Percentiles rank a stretch among this genome's conserved stretches.
Conservation (phyloP, 2,797 vertebrate species). For the Rhinichthys osculus region DNA sequence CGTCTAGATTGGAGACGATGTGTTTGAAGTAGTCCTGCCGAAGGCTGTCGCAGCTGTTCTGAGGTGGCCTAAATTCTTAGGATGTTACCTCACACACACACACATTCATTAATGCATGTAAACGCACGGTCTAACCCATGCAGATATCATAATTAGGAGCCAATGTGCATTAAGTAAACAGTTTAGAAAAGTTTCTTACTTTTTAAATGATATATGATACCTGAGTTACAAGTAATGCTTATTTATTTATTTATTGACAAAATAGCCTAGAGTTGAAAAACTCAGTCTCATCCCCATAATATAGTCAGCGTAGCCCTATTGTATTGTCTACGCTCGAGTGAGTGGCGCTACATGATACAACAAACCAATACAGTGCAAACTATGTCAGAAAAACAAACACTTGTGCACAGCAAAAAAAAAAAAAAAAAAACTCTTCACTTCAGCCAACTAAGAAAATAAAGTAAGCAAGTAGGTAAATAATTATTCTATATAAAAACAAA, state of each 20-base stretch:
- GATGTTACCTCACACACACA: constrained; percentile 21
- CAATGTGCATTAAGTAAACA: neutral
- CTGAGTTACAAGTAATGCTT: neutral
- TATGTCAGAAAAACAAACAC: no score
- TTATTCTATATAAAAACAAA: neutral
- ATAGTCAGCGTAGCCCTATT: no score
- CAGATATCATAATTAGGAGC: neutral
- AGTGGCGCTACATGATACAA: no score
- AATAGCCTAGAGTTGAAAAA: neutral
- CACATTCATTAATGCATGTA: constrained; percentile 12
- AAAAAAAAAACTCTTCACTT: neutral
- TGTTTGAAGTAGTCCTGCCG: constrained; percentile 24
- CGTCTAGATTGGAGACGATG: constrained; percentile 16
- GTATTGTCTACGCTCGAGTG: no score
- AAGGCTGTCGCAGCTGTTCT: constrained; percentile 51
- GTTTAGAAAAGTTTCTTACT: neutral
- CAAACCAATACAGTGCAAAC: no score
- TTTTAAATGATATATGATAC: neutral
- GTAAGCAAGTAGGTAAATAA: neutral
- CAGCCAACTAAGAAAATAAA: neutral
- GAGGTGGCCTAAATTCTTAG: constrained; percentile 37
- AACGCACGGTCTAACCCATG: neutral
- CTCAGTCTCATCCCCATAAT: no score
- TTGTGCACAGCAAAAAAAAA: no score
- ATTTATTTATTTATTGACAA: neutral